Evolutionary conservation across 2,888 invertebrate species (phyloP).

Genomic region (Mythimna vitellina): DNA sequence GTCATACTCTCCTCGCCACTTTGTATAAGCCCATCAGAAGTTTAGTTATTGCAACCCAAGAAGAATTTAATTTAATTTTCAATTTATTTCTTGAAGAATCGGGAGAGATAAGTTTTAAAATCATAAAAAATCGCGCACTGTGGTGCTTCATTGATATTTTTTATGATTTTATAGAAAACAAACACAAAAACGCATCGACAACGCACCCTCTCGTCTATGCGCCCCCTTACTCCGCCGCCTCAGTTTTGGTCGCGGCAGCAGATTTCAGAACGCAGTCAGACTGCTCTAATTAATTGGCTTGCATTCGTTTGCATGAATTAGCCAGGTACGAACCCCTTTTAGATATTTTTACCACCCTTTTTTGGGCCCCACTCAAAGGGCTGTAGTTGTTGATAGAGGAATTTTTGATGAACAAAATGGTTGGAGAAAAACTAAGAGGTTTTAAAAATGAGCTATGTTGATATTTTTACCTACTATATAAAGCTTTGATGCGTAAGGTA

Average conservation of each 20-base stretch:
- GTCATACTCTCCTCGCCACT: no score
- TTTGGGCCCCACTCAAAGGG: constrained; percentile 55
- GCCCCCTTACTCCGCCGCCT: constrained; percentile 54
- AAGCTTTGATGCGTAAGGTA: background rate
- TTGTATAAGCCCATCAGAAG: no score
- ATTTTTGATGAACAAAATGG: constrained; percentile 51
- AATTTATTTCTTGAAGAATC: background rate
- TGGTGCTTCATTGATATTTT: no score
- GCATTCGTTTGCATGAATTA: constrained; percentile 90
- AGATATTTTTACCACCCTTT: constrained; percentile 66
- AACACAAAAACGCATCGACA: constrained; percentile 48
- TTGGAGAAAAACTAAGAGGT: constrained; percentile 11
- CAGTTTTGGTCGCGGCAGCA: constrained; percentile 81
- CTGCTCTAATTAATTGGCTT: constrained; percentile 89
- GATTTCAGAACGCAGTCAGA: constrained; percentile 82
- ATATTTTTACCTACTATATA: background rate
- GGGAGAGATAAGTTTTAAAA: no score
- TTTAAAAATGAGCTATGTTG: constrained; percentile 15
- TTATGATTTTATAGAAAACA: no score
- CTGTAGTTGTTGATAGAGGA: constrained; percentile 62
- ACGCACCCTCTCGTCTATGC: constrained; percentile 56
- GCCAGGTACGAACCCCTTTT: constrained; percentile 80
- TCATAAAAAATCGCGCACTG: background rate
- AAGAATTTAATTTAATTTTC: no score
- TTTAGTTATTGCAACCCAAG: background rate